phyloP scores from a whole-genome alignment of 2,888 invertebrate genomes.

The Drosophila algonquin region DNA sequence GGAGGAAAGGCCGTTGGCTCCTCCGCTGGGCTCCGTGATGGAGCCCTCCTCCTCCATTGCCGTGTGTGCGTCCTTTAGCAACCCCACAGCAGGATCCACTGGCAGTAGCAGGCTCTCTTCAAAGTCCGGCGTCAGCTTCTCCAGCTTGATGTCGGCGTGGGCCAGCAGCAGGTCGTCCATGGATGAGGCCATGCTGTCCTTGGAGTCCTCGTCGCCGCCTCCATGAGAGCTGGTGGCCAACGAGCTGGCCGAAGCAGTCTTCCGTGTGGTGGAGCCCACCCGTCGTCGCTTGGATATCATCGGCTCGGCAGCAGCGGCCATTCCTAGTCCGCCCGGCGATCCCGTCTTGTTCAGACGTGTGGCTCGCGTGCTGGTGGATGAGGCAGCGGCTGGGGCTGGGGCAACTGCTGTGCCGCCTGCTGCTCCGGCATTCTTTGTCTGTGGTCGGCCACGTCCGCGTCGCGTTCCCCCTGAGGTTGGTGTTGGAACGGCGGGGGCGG shows the following conservation, averaged over 20 bases:
- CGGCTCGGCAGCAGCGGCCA: slow-evolving; percentile 45
- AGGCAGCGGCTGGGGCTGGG: slow-evolving; percentile 51
- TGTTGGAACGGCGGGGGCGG: slow-evolving; percentile 5
- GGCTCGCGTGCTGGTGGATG: slow-evolving; percentile 69
- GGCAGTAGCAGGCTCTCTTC: slow-evolving; percentile 39
- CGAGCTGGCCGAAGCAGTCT: slow-evolving; percentile 55
- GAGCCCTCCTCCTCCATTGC: slow-evolving; percentile 20
- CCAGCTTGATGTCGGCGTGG: slow-evolving; percentile 73
- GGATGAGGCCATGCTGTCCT: slow-evolving; percentile 81
- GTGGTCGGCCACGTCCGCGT: slow-evolving; percentile 69
- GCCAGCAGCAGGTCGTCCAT: slow-evolving; percentile 77
- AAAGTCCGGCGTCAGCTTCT: slow-evolving; percentile 70
- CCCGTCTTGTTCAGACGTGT: slow-evolving; percentile 72
- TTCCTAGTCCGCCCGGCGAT: slow-evolving; percentile 57
- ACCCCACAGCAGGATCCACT: slow-evolving; percentile 2
- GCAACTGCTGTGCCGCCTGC: slow-evolving; percentile 2
- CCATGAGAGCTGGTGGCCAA: slow-evolving; percentile 49
- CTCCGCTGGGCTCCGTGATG: slow-evolving; percentile 2
- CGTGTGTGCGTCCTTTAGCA: slow-evolving; percentile 17
- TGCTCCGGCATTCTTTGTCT: slow-evolving; percentile 38
- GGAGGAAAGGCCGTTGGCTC: slow-evolving; percentile 50
- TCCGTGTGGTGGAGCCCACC: slow-evolving; percentile 56
- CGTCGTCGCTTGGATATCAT: slow-evolving; percentile 53
- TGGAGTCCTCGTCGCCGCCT: slow-evolving; percentile 79
- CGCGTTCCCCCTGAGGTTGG: slow-evolving; percentile 40